Conservation (phyloP, 2,888 invertebrate species). For the Oasisia sp. region DNA sequence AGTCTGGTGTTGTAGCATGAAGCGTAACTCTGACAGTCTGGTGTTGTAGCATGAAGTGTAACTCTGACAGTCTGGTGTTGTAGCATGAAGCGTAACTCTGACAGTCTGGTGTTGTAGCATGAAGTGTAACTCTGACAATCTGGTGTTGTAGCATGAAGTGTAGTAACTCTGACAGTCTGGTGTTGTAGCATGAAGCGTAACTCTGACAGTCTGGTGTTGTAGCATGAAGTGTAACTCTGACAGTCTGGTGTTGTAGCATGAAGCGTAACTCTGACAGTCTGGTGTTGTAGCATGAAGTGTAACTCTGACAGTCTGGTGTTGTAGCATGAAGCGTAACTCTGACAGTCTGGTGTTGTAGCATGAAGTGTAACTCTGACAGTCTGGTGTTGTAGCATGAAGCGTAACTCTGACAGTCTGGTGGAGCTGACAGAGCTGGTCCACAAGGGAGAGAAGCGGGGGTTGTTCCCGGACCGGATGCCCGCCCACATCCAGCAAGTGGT, state of each 20-base stretch:
- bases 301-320: constrained; percentile 63
- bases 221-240: constrained; percentile 45
- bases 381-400: background rate
- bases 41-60: background rate
- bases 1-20: too few relatives aligned
- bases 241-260: constrained; percentile 67
- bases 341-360: constrained; percentile 63
- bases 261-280: too few relatives aligned
- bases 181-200: too few relatives aligned
- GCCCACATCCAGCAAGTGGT: constrained; percentile 64
- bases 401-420: constrained; percentile 64
- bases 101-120: background rate
- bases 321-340: background rate
- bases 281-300: background rate
- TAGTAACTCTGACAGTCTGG: constrained; percentile 64
- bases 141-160: constrained; percentile 48
- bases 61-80: constrained; percentile 65
- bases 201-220: too few relatives aligned
- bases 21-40: too few relatives aligned
- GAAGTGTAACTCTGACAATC: constrained; percentile 57
- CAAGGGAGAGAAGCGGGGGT: constrained; percentile 66
- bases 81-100: too few relatives aligned
- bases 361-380: constrained; percentile 56
- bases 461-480: constrained; percentile 66
- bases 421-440: constrained; percentile 68